Evolutionary conservation across 2,888 invertebrate genomes (phyloP), one percentile per base, ranked within the genome.

Genomic region (Drosophila mimica): DNA sequence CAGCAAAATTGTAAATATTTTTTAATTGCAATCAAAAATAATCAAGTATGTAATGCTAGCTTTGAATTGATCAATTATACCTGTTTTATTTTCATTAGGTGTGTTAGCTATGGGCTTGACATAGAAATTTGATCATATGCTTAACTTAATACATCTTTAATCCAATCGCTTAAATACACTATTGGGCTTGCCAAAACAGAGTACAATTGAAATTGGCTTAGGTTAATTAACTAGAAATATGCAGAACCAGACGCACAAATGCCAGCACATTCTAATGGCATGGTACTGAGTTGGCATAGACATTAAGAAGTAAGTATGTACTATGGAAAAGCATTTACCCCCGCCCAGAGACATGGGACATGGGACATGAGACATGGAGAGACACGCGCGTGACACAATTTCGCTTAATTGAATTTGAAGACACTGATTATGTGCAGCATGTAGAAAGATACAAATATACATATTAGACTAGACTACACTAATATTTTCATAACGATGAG

Each of bases 321-420:
- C 1, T 43, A 43, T 31, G 15, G 15, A 40, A 30, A 28, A 3
- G 2, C 25, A 28, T 40, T 49, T 51, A 64, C 25, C 38, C 28
- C 34, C 46, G 54, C 33, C 46, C 30, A 53, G 49, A 49, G 30
- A 36, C 43, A 43, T 25, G 20, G 46, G 46, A 20, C 11, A 20
- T 13, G 13, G 1, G 43, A 43, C 20, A 46, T 15, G 46, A 46
- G 46, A 46, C 13, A 25, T 46, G 46, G 46, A 15, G 15, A 69
- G 43, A 58, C 61, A 58, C 70, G 77, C 85, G 89, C 90, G 76
- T 86, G 86, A 86, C 86, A 88, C 82, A 86, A 88, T 89, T 86
- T 58, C 58, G 34, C 49, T 76, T 88, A 86, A 86, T 86, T 89
- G 86, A 82, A 88, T 80, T 74, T 68, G 57, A 88, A 89, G 76